Evolutionary conservation across 2,888 invertebrate species (phyloP).

Genomic region (Acronicta alni): DNA sequence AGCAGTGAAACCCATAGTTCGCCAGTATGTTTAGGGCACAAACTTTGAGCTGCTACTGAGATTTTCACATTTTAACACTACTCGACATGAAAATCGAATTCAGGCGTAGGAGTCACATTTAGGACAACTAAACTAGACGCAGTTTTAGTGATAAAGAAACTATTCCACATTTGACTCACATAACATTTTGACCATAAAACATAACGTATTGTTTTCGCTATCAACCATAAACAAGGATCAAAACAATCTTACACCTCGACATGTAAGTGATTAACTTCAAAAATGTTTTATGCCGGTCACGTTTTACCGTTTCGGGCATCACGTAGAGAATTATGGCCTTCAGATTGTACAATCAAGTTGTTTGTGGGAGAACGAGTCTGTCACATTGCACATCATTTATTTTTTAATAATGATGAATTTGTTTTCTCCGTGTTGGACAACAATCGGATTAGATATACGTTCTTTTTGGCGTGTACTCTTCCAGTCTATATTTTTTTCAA

Average conservation of each 20-base stretch:
- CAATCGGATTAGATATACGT: too few relatives aligned
- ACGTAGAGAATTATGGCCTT: slow-evolving; percentile 31
- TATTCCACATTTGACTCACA: too few relatives aligned
- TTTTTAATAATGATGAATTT: slow-evolving; percentile 37
- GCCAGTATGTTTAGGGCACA: too few relatives aligned
- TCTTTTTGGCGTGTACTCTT: too few relatives aligned
- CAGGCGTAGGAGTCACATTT: too few relatives aligned
- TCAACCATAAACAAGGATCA: background rate
- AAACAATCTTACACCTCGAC: background rate
- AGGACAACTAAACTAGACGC: too few relatives aligned
- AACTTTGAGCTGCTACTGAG: too few relatives aligned
- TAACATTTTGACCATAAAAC: background rate
- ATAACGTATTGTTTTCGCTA: background rate
- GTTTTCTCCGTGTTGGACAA: background rate
- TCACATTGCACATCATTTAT: slow-evolving; percentile 41
- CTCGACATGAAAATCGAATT: too few relatives aligned
- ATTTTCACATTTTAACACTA: too few relatives aligned
- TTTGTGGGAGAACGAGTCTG: slow-evolving; percentile 41
- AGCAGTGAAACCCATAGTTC: too few relatives aligned
- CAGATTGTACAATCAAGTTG: slow-evolving; percentile 44
- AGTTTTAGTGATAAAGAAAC: too few relatives aligned
- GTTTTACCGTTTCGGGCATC: slow-evolving; percentile 28
- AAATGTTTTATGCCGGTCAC: slow-evolving; percentile 44
- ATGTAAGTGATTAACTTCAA: slow-evolving; percentile 35
- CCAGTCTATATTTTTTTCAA: too few relatives aligned